phyloP scores from a whole-genome alignment of 1,140 invertebrate species.

The Trachymyrmex cornetzi region DNA sequence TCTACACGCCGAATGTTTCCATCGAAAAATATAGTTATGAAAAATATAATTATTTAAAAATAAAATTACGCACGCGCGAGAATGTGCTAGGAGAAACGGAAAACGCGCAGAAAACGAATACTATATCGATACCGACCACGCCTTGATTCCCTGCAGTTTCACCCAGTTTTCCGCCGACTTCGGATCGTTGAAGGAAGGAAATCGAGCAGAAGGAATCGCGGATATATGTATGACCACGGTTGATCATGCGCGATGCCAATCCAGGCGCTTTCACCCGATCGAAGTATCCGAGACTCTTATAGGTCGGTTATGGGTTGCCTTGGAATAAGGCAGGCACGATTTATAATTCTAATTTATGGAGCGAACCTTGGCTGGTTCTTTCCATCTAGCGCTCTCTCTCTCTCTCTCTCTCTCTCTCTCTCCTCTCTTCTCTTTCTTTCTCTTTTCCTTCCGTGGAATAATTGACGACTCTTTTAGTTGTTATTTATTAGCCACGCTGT shows the following conservation, averaged over 20 bases:
- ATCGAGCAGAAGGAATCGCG: constrained; percentile 54
- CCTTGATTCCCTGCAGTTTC: constrained; percentile 18
- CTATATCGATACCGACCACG: constrained; percentile 22
- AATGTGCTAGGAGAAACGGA: background rate
- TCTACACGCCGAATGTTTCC: background rate
- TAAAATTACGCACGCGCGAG: background rate
- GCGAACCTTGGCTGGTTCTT: background rate
- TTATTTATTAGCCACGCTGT: background rate
- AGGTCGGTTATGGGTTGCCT: constrained; percentile 51
- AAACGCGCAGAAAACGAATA: constrained; percentile 17
- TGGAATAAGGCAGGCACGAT: constrained; percentile 37
- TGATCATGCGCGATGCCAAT: constrained; percentile 68
- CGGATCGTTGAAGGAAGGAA: constrained; percentile 48
- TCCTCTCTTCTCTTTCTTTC: background rate
- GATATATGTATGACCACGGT: constrained; percentile 39
- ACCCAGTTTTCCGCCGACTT: constrained; percentile 34
- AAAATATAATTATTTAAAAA: background rate
- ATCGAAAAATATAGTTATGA: background rate
- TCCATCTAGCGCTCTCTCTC: background rate
- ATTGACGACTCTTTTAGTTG: background rate
- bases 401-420: too few species aligned
- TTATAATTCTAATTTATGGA: constrained; percentile 48
- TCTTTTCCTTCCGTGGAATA: background rate
- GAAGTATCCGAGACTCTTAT: constrained; percentile 18
- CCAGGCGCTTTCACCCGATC: constrained; percentile 68